Conservation (phyloP, 2,888 invertebrate species). For the Helicoverpa assulta region DNA sequence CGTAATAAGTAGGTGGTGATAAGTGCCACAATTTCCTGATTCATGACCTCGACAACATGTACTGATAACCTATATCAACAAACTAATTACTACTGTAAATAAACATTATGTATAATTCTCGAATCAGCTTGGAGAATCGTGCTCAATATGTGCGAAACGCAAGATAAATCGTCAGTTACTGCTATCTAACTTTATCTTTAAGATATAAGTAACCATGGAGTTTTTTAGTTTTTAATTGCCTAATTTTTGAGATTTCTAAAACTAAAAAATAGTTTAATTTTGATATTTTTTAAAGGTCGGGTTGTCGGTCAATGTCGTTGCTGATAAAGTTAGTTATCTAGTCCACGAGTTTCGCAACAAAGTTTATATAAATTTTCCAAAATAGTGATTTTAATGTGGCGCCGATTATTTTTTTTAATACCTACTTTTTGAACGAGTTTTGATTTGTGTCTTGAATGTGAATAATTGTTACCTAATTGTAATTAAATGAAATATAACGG, state of each 20-base stretch:
- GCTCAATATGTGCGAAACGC: slow-evolving; percentile 26
- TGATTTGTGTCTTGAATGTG: not conserved
- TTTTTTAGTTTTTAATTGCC: not conserved
- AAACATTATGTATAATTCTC: slow-evolving; percentile 39
- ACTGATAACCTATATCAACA: slow-evolving; percentile 61
- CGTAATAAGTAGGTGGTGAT: slow-evolving; percentile 58
- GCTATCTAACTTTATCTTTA: not conserved
- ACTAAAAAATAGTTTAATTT: not conserved
- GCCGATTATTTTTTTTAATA: too few relatives aligned
- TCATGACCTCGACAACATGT: slow-evolving; percentile 69
- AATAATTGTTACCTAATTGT: too few relatives aligned
- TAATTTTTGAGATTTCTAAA: not conserved
- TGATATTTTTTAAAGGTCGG: not conserved
- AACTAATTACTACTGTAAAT: slow-evolving; percentile 37
- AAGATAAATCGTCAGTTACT: slow-evolving; percentile 12
- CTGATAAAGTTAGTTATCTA: not conserved
- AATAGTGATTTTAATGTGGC: too few relatives aligned
- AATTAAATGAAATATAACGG: too few relatives aligned
- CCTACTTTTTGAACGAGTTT: not conserved
- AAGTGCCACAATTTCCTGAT: slow-evolving; percentile 65
- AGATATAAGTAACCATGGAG: slow-evolving; percentile 16
- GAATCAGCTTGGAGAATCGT: slow-evolving; percentile 8
- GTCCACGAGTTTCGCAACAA: not conserved
- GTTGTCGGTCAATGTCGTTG: slow-evolving; percentile 1
- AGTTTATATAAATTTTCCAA: not conserved